phyloP scores from a whole-genome alignment of 2,888 invertebrate species.

The Boloria euphrosyne region DNA sequence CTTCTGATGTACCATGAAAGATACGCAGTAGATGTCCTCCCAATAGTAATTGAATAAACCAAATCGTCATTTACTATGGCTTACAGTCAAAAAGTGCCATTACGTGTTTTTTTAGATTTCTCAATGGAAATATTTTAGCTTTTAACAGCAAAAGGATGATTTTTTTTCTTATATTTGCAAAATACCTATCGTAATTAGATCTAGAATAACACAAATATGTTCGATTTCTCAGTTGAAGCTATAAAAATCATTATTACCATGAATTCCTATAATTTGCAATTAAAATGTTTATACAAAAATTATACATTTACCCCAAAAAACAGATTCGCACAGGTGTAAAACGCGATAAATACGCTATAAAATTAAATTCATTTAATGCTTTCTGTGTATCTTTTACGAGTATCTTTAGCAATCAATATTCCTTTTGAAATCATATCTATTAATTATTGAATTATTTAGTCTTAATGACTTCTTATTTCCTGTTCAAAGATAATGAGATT shows the following conservation, averaged over 20 bases:
- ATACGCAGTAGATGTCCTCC: constrained; percentile 20
- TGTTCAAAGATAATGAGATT: constrained; percentile 51
- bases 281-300: background rate
- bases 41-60: constrained; percentile 63
- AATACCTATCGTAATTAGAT: background rate
- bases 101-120: background rate
- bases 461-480: constrained; percentile 39
- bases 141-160: no score
- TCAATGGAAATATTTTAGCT: background rate
- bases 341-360: constrained; percentile 5
- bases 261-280: background rate
- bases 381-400: constrained; percentile 17
- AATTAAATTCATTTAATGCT: constrained; percentile 20
- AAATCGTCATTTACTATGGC: constrained; percentile 61
- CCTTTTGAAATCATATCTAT: constrained; percentile 31
- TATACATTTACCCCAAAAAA: constrained; percentile 7
- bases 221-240: background rate
- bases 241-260: background rate
- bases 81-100: constrained; percentile 45
- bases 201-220: background rate
- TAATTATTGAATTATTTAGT: constrained; percentile 34
- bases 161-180: no score
- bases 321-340: background rate
- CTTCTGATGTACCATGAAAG: constrained; percentile 35
- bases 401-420: constrained; percentile 15